These are phyloP conservation scores for Gymnothorax reevesii DNA, from an alignment of 2,797 vertebrate genomes.

Conservation along the genomic window DNA sequence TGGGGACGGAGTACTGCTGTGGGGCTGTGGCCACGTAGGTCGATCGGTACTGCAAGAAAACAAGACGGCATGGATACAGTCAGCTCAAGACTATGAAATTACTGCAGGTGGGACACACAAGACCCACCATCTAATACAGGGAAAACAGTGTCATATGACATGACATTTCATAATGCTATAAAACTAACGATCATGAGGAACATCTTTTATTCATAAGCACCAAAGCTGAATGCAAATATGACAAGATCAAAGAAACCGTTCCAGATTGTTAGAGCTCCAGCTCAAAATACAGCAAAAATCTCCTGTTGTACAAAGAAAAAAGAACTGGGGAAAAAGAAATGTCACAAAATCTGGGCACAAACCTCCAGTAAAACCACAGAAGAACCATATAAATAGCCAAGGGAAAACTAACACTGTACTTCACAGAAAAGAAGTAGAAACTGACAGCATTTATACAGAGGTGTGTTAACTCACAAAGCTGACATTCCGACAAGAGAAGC, in stretches of 20 bases:
- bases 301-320: neutral
- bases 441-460: slow-evolving; percentile 3
- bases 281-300: neutral
- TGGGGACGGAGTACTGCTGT: slow-evolving; percentile 89
- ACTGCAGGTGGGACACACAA: neutral
- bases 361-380: neutral
- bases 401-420: neutral
- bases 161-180: neutral
- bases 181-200: neutral
- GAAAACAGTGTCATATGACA: neutral
- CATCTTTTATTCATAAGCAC: neutral
- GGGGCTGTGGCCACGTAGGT: slow-evolving; percentile 84
- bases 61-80: neutral
- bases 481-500: neutral
- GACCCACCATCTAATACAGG: neutral
- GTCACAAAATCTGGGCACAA: neutral
- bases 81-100: neutral
- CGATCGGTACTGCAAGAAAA: slow-evolving; percentile 74
- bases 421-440: neutral
- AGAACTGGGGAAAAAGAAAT: neutral
- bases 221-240: neutral
- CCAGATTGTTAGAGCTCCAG: neutral
- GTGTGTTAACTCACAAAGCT: neutral
- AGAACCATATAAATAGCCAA: neutral
- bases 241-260: neutral